Percentiles rank a stretch among this genome's conserved stretches.
Evolutionary conservation across 2,113 vertebrate species (phyloP).

Genomic region (Chunga burmeisteri): DNA sequence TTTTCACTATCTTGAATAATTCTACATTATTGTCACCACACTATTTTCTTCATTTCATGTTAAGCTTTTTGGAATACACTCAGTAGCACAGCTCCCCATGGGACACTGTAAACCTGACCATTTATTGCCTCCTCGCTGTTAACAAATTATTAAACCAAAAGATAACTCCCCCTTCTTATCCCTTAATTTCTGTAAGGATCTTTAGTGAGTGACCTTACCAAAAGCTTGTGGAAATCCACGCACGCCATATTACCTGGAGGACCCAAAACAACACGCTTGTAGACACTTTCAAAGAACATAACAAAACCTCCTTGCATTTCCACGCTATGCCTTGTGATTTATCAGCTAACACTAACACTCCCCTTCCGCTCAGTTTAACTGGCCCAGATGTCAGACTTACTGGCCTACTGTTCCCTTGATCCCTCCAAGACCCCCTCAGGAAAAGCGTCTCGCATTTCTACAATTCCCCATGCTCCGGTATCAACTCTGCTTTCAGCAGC

Average conservation of each 20-base stretch:
- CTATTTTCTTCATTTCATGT: neutral
- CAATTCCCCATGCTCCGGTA: neutral
- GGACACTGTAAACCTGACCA: neutral
- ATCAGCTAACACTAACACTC: neutral
- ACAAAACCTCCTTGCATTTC: neutral
- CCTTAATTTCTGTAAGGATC: neutral
- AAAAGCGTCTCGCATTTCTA: neutral
- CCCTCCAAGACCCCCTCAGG: neutral
- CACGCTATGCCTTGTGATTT: neutral
- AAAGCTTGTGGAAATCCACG: neutral
- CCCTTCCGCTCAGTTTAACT: neutral
- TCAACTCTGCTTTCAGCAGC: neutral
- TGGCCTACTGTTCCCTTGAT: neutral
- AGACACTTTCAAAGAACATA: neutral
- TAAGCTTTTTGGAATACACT: neutral
- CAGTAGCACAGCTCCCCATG: neutral
- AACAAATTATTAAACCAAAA: neutral
- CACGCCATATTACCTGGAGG: rapidly evolving
- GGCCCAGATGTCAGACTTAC: neutral
- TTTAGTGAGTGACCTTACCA: neutral
- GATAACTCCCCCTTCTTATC: neutral
- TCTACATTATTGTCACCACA: neutral
- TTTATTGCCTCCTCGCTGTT: neutral
- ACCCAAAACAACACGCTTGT: neutral
- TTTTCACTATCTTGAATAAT: neutral